Evolutionary conservation across 2,888 invertebrate species (phyloP).

Genomic region (Trilocha varians): DNA sequence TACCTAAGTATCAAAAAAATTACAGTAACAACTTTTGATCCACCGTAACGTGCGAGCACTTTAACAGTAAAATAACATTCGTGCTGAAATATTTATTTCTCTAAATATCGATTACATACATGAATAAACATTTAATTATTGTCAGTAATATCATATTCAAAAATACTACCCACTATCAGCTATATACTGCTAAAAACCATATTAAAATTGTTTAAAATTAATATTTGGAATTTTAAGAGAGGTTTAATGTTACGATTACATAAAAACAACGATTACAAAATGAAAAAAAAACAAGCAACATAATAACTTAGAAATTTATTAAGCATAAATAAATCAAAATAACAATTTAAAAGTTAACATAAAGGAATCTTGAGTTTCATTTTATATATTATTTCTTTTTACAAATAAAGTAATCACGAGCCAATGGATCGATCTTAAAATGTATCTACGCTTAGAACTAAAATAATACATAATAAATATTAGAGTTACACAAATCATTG

Average conservation of each 20-base stretch:
- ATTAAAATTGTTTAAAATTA: too few species aligned
- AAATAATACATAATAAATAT: neutral
- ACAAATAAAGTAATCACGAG: too few species aligned
- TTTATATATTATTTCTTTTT: neutral
- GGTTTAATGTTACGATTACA: neutral
- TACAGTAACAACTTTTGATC: neutral
- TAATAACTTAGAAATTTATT: neutral
- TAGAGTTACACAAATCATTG: too few species aligned
- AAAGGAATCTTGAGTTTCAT: neutral
- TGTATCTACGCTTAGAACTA: neutral
- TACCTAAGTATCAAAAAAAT: too few species aligned
- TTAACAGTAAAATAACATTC: slow-evolving; percentile 17
- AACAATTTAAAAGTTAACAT: neutral
- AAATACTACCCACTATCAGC: slow-evolving; percentile 14
- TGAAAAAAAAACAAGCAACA: neutral
- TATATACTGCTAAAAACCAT: too few species aligned
- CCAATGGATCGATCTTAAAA: too few species aligned
- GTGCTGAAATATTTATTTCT: slow-evolving; percentile 51
- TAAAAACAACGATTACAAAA: neutral
- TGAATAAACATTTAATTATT: slow-evolving; percentile 56
- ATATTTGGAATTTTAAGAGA: too few species aligned
- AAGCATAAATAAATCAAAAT: neutral
- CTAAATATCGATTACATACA: slow-evolving; percentile 42
- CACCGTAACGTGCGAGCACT: neutral
- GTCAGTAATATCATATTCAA: slow-evolving; percentile 43